Conservation (phyloP, 2,797 vertebrate genomes). For the Dallia pectoralis region DNA sequence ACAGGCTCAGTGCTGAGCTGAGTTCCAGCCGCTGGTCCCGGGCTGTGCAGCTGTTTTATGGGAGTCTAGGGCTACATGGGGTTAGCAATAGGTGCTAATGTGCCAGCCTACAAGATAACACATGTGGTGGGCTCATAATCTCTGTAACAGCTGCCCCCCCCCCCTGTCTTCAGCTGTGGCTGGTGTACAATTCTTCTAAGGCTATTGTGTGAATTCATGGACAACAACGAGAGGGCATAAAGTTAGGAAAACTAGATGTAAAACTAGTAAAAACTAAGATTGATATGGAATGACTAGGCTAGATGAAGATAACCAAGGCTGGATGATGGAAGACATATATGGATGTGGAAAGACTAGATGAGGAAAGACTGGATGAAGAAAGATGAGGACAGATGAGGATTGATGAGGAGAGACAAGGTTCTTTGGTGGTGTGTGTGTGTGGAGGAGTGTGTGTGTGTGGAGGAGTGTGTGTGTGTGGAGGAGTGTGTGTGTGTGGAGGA, state of each 20-base stretch:
- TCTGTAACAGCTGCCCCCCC: constrained; percentile 63
- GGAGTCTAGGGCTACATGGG: constrained; percentile 48
- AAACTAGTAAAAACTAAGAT: not conserved
- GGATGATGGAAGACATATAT: not conserved
- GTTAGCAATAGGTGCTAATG: constrained; percentile 72
- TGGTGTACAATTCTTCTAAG: constrained; percentile 41
- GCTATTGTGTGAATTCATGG: constrained; percentile 55
- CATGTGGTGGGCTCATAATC: constrained; percentile 67
- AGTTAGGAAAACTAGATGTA: not conserved
- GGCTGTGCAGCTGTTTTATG: constrained; percentile 21
- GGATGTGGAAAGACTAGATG: too few species aligned
- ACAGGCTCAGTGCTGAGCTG: constrained; percentile 26
- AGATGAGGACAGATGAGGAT: too few species aligned
- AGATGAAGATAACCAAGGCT: not conserved
- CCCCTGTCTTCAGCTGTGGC: constrained; percentile 30
- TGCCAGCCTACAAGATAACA: constrained; percentile 66
- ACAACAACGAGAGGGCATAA: constrained; percentile 44
- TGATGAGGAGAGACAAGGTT: too few species aligned
- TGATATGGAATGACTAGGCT: not conserved
- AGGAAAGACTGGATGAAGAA: too few species aligned
- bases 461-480: too few species aligned
- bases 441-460: too few species aligned
- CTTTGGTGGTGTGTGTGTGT: too few species aligned
- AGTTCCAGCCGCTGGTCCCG: constrained; percentile 30
- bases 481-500: too few species aligned